Evolutionary conservation across 2,113 vertebrate species (phyloP).

Genomic region (Acrocephalus kingi): DNA sequence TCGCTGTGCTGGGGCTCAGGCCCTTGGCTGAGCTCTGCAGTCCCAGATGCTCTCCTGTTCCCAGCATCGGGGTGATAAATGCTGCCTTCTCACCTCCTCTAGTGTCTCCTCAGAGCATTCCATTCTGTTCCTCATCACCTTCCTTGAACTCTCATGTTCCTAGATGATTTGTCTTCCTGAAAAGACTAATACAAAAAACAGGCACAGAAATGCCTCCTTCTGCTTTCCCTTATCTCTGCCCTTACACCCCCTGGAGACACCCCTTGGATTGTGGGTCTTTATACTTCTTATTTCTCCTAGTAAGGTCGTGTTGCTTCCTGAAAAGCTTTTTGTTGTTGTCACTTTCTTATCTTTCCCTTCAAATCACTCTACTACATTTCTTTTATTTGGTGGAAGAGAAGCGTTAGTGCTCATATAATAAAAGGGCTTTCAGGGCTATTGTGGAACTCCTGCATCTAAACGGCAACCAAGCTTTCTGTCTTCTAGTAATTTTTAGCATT

Average conservation of each 20-base stretch:
- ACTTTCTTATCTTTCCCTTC: neutral
- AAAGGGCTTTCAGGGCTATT: neutral
- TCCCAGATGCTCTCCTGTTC: neutral
- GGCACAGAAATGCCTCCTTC: neutral
- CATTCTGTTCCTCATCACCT: neutral
- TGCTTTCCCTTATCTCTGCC: neutral
- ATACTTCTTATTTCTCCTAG: neutral
- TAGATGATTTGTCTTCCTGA: neutral
- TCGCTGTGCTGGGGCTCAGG: fast-evolving
- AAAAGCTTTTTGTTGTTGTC: neutral
- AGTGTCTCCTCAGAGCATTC: neutral
- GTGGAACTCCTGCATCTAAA: neutral
- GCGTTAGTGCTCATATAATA: neutral
- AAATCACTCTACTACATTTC: neutral
- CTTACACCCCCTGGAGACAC: neutral
- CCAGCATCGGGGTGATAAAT: neutral
- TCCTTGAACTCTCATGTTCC: neutral
- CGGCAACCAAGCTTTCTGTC: neutral
- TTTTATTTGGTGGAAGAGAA: neutral
- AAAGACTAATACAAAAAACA: neutral
- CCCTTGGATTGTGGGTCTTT: neutral
- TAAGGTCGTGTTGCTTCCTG: neutral
- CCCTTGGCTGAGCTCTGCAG: neutral
- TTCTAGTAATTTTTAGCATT: neutral
- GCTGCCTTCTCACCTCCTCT: neutral